A percentile compares a stretch with the other conserved stretches of the same genome.
phyloP scores from a whole-genome alignment of 2,113 vertebrate genomes.

The Diadophis punctatus region DNA sequence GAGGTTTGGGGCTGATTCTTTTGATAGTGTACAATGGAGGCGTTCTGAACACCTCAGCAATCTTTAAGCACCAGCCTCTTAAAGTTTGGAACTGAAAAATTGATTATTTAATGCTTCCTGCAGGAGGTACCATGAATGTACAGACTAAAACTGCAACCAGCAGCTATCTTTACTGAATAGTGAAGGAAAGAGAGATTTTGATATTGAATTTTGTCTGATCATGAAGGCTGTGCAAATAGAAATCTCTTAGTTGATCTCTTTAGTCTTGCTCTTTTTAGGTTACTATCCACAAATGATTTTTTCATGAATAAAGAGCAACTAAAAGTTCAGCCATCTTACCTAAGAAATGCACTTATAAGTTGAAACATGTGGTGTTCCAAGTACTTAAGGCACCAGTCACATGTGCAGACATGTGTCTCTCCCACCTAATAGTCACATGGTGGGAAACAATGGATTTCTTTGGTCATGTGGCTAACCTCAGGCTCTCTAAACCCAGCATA shows the following conservation, averaged over 20 bases:
- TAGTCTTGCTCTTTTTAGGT: not conserved
- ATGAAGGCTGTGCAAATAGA: not conserved
- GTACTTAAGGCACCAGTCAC: not conserved
- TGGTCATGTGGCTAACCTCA: not conserved
- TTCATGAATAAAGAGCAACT: not conserved
- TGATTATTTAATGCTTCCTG: not conserved
- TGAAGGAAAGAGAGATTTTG: not conserved
- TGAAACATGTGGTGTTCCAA: not conserved
- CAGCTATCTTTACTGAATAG: not conserved
- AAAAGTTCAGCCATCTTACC: not conserved
- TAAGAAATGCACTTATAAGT: not conserved
- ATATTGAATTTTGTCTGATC: not conserved
- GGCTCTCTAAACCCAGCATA: too few relatives aligned
- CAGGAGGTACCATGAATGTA: not conserved
- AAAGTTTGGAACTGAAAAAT: not conserved
- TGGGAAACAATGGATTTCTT: not conserved
- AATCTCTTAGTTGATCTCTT: not conserved
- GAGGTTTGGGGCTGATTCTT: not conserved
- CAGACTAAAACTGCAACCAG: not conserved
- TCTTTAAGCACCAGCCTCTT: not conserved
- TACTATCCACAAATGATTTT: not conserved
- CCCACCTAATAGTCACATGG: not conserved
- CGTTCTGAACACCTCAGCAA: not conserved
- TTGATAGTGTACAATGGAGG: not conserved
- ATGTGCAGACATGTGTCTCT: not conserved